Base-by-base conservation (phyloP, 1,140 invertebrate genomes). In the Brachionus angularis region DNA sequence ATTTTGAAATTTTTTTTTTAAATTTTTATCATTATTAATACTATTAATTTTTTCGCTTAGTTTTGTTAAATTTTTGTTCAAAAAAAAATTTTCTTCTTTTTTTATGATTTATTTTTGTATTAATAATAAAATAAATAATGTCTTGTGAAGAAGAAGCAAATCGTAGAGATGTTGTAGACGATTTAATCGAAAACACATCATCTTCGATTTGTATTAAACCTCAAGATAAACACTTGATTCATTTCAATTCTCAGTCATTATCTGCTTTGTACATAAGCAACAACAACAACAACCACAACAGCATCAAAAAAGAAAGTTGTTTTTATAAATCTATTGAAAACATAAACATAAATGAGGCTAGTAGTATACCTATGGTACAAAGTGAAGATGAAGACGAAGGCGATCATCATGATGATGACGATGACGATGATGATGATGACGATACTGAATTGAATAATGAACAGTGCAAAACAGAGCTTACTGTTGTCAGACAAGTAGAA, bases 211-310 rank as follows among this genome's bases (percentile, higher is more conserved):
- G n/a, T 5, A 46, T 53, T 53, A 27, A 23, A 18, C 25, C 33
- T 33, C 25, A 58, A n/a, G n/a, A n/a, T n/a, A n/a, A n/a, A n/a
- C n/a, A n/a, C n/a, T n/a, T n/a, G n/a, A n/a, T n/a, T n/a, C n/a
- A n/a, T n/a, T n/a, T n/a, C 25, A 58, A 58, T 39, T 58, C 33
- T 18, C 53, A 58, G 12, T 55, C 52, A 16, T 33, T 55, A 31
- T 55, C 52, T 31, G 52, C 52, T 33, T 55, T 55, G 52, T 52
- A n/a, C n/a, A n/a, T n/a, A n/a, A n/a, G n/a, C n/a, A n/a, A n/a
- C n/a, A n/a, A n/a, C n/a, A n/a, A n/a, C n/a, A n/a, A n/a, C 49
- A 31, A 21, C 34, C 52, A 31, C 16, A 55, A 55, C 16, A 55
- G 34, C n/a, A 2, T 8, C 10, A 16, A 55, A 7, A 18, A 55